A percentile compares a stretch with the other conserved stretches of the same genome.
phyloP scores from a whole-genome alignment of 2,888 invertebrate species.

The Athalia cordata region DNA sequence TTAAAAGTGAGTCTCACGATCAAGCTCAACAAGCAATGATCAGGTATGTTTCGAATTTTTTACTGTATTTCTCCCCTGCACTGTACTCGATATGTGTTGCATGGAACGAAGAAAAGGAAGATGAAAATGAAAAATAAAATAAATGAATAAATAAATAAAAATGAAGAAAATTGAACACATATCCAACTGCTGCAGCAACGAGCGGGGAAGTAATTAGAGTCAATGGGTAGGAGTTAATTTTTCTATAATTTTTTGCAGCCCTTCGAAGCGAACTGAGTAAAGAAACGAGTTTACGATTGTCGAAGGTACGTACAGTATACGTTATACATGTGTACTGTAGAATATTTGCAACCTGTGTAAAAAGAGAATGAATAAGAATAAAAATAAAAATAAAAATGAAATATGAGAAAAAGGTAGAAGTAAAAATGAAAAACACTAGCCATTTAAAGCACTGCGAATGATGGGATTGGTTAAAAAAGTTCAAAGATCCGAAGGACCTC shows the following conservation, averaged over 20 bases:
- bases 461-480: conserved; percentile 19
- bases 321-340: background rate
- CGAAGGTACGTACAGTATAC: conserved; percentile 16
- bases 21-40: background rate
- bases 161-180: background rate
- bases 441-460: conserved; percentile 17
- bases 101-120: no score
- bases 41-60: background rate
- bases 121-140: background rate
- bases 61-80: no score
- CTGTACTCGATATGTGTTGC: no score
- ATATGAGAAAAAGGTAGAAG: background rate
- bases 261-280: conserved; percentile 13
- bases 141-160: background rate
- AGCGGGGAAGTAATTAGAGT: conserved; percentile 35
- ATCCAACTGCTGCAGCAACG: background rate
- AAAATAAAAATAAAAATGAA: background rate
- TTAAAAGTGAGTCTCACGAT: conserved; percentile 5
- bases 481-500: conserved; percentile 17
- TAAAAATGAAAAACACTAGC: conserved; percentile 2
- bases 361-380: background rate
- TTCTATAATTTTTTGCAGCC: conserved; percentile 34
- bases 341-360: conserved; percentile 19
- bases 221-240: conserved; percentile 38
- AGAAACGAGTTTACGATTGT: conserved; percentile 43